phyloP scores from a whole-genome alignment of 2,888 invertebrate genomes.

The Eudemis profundana region DNA sequence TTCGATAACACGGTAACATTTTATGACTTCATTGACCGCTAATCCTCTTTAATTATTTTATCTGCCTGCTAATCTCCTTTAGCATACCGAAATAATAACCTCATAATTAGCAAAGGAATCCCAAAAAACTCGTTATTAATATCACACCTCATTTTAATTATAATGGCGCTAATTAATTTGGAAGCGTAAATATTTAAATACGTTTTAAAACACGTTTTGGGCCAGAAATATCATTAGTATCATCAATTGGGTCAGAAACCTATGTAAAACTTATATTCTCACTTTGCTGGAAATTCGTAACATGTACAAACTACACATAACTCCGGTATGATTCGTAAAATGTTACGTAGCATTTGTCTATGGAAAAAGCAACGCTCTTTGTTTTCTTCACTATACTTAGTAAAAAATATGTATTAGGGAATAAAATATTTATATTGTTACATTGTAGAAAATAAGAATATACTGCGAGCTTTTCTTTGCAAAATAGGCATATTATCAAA shows the following conservation, averaged over 20 bases:
- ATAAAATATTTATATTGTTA: too few species aligned
- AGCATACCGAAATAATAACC: conserved; percentile 20
- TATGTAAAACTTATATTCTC: neutral
- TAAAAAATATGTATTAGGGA: too few species aligned
- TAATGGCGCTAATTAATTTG: conserved; percentile 25
- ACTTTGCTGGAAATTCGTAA: too few species aligned
- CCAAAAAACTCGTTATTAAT: conserved; percentile 12
- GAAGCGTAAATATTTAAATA: conserved; percentile 31
- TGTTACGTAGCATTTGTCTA: too few species aligned
- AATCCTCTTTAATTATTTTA: conserved; percentile 29
- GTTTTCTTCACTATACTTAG: too few species aligned
- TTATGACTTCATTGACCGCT: conserved; percentile 9
- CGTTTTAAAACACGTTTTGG: neutral
- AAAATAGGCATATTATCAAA: too few species aligned
- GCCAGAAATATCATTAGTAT: neutral
- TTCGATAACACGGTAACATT: neutral
- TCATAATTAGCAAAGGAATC: conserved; percentile 7
- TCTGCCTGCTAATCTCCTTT: neutral
- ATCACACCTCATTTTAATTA: conserved; percentile 30
- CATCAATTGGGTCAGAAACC: neutral
- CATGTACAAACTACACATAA: too few species aligned
- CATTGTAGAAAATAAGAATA: too few species aligned
- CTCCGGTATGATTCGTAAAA: too few species aligned
- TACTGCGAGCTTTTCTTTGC: too few species aligned
- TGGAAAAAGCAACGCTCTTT: too few species aligned